A percentile compares a stretch with the other conserved stretches of the same genome.
Conservation (phyloP, 2,113 vertebrate genomes). For the Phocoena phocoena region DNA sequence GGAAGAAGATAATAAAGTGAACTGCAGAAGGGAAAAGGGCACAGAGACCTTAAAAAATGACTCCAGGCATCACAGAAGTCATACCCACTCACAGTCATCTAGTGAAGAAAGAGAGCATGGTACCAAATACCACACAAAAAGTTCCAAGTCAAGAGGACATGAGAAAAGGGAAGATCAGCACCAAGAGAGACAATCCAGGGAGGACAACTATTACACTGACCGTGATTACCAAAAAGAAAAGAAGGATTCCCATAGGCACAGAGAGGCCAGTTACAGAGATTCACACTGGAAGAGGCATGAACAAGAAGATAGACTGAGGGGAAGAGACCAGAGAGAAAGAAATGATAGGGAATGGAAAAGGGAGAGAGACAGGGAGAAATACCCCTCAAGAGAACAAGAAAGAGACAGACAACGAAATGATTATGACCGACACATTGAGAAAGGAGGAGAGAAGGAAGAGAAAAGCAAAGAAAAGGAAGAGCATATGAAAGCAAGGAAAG, state of each 20-base stretch:
- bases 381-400: slow-evolving; percentile 79
- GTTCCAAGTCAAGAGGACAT: slow-evolving; percentile 59
- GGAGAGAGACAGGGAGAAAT: slow-evolving; percentile 77
- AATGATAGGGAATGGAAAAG: slow-evolving; percentile 81
- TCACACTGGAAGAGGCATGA: slow-evolving; percentile 81
- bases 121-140: slow-evolving; percentile 73
- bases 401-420: slow-evolving; percentile 75
- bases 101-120: slow-evolving; percentile 85
- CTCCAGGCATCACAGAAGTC: slow-evolving; percentile 85
- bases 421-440: slow-evolving; percentile 70
- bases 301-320: slow-evolving; percentile 80
- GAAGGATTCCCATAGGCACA: slow-evolving; percentile 72
- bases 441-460: slow-evolving; percentile 80
- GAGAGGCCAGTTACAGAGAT: slow-evolving; percentile 72
- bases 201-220: slow-evolving; percentile 55
- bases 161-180: slow-evolving; percentile 71
- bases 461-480: slow-evolving; percentile 81
- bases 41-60: slow-evolving; percentile 77
- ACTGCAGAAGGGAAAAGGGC: slow-evolving; percentile 59
- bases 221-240: slow-evolving; percentile 76
- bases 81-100: slow-evolving; percentile 87
- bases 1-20: slow-evolving; percentile 52
- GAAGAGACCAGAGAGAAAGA: slow-evolving; percentile 82
- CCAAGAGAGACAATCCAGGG: slow-evolving; percentile 76
- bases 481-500: slow-evolving; percentile 66